These are phyloP conservation scores for Parnassius apollo DNA, from an alignment of 2,888 invertebrate species.

Conservation along the genomic window DNA sequence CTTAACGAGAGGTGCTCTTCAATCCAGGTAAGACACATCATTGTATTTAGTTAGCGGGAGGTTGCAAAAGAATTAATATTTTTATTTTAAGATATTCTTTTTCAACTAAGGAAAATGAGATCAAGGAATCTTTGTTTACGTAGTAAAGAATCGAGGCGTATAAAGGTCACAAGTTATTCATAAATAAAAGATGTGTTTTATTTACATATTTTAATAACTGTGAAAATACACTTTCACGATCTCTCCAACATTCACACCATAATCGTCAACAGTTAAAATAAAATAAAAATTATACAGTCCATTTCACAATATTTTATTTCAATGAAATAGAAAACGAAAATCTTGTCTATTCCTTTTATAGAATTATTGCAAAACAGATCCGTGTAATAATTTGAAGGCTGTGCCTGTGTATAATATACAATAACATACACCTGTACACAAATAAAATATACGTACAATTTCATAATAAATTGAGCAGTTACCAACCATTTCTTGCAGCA, in stretches of 20 bases:
- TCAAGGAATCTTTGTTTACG: too few relatives aligned
- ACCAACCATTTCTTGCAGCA: constrained; percentile 28
- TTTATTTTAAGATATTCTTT: too few relatives aligned
- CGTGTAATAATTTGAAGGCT: not conserved
- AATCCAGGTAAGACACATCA: too few relatives aligned
- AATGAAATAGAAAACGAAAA: constrained; percentile 25
- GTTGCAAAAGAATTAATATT: too few relatives aligned
- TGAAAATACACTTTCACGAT: constrained; percentile 62
- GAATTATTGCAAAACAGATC: not conserved
- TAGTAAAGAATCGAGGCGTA: too few relatives aligned
- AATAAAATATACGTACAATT: constrained; percentile 33
- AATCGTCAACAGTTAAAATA: constrained; percentile 38
- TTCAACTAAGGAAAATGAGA: too few relatives aligned
- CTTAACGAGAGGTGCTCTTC: too few relatives aligned
- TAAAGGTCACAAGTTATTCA: not conserved
- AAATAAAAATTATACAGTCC: constrained; percentile 21
- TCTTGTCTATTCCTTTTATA: not conserved
- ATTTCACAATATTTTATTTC: constrained; percentile 13
- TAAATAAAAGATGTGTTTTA: constrained; percentile 45
- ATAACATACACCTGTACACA: constrained; percentile 41
- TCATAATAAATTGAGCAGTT: constrained; percentile 44
- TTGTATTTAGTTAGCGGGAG: too few relatives aligned
- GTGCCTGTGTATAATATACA: not conserved
- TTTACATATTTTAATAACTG: constrained; percentile 69
- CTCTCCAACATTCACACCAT: constrained; percentile 53